Conservation (phyloP, 2,113 vertebrate species). For the Potamarius usumacintae region DNA sequence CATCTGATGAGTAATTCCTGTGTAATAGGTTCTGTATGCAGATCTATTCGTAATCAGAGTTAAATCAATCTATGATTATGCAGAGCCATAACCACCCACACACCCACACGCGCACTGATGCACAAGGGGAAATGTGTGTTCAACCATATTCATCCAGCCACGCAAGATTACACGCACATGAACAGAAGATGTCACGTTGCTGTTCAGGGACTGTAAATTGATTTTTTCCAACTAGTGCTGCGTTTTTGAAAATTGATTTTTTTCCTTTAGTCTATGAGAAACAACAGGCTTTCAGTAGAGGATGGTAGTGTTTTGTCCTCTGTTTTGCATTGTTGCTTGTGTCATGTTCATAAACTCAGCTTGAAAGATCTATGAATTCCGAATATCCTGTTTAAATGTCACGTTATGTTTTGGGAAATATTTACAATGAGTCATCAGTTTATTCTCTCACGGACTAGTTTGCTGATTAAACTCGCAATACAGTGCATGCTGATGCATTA, state of each 20-base stretch:
- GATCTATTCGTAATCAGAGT: conserved; percentile 12
- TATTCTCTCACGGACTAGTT: background rate
- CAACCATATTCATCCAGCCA: background rate
- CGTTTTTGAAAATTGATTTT: background rate
- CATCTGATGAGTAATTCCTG: background rate
- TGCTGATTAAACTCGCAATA: background rate
- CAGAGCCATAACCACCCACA: conserved; percentile 8
- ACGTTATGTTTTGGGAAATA: background rate
- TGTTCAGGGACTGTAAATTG: conserved; percentile 13
- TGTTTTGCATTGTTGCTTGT: background rate
- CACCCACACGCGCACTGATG: conserved; percentile 8
- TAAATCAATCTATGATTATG: conserved; percentile 31
- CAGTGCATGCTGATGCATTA: background rate
- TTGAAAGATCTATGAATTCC: background rate
- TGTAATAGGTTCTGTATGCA: conserved; percentile 5
- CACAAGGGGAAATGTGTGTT: background rate
- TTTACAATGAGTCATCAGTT: background rate
- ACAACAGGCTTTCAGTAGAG: background rate
- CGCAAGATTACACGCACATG: background rate
- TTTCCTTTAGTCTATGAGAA: background rate
- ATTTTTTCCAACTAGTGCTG: background rate
- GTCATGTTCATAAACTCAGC: background rate
- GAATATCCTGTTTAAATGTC: background rate
- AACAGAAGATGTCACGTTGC: background rate
- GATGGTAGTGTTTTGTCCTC: background rate